These are phyloP conservation scores for Cantharis rustica DNA, from an alignment of 2,888 invertebrate species.

Conservation along the genomic window DNA sequence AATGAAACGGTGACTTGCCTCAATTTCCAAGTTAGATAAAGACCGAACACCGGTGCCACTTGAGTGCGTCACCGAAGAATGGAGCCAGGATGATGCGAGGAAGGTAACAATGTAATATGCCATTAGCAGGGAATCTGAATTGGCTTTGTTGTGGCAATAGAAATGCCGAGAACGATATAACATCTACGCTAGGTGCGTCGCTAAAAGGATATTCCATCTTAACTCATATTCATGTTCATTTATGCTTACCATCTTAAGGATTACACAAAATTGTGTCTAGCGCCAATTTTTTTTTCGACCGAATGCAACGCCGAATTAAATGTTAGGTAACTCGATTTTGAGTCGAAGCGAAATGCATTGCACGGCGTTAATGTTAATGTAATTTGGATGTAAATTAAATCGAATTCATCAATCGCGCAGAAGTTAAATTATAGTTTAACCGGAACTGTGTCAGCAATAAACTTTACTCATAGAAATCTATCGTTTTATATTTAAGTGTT, in stretches of 20 bases:
- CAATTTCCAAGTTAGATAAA: slow-evolving; percentile 33
- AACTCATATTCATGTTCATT: slow-evolving; percentile 17
- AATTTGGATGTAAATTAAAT: slow-evolving; percentile 1
- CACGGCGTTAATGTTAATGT: background rate
- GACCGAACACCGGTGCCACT: slow-evolving; percentile 39
- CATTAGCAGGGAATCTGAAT: slow-evolving; percentile 59
- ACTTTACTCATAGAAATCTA: background rate
- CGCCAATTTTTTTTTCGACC: background rate
- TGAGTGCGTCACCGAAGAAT: slow-evolving; percentile 47
- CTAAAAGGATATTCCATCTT: slow-evolving; percentile 24
- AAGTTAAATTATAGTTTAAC: background rate
- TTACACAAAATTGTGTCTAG: background rate
- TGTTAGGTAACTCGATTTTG: background rate
- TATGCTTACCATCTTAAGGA: slow-evolving; percentile 1
- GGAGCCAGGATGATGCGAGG: slow-evolving; percentile 42
- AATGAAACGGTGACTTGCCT: slow-evolving; percentile 28
- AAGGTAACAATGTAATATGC: slow-evolving; percentile 60
- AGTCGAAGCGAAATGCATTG: background rate
- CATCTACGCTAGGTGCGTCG: slow-evolving; percentile 28
- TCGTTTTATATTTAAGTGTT: background rate
- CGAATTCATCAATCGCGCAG: slow-evolving; percentile 2
- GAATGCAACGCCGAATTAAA: background rate
- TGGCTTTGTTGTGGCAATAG: slow-evolving; percentile 55
- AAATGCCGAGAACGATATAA: slow-evolving; percentile 24
- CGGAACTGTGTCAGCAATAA: background rate